Evolutionary conservation across 2,113 vertebrate species (phyloP).

Genomic region (Poeciliopsis occidentalis): DNA sequence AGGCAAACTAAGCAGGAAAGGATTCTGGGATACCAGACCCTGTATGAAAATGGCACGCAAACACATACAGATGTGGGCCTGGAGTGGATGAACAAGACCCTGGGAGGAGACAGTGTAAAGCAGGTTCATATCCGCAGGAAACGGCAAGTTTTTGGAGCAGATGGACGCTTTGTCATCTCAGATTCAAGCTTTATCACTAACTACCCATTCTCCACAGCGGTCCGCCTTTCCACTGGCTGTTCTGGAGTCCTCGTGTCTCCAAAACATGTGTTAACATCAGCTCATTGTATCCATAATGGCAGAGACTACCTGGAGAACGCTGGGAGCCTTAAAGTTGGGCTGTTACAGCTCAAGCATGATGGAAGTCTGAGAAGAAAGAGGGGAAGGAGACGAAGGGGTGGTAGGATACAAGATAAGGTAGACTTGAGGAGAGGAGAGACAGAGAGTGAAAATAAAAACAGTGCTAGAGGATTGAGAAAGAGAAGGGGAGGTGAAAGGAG

Average conservation of each 20-base stretch:
- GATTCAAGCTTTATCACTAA: constrained; percentile 85
- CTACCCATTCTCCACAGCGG: constrained; percentile 89
- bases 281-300: constrained; percentile 91
- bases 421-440: constrained; percentile 16
- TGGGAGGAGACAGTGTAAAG: not conserved
- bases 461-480: not conserved
- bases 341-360: constrained; percentile 82
- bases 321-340: constrained; percentile 84
- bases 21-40: constrained; percentile 88
- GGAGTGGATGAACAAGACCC: constrained; percentile 48
- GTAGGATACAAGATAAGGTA: constrained; percentile 14
- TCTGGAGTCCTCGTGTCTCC: constrained; percentile 89
- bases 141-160: constrained; percentile 88
- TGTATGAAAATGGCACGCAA: constrained; percentile 88
- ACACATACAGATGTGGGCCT: constrained; percentile 84
- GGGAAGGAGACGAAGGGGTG: constrained; percentile 33
- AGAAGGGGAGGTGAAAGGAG: constrained; percentile 22
- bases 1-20: constrained; percentile 83
- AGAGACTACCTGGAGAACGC: constrained; percentile 83
- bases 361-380: constrained; percentile 46
- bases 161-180: constrained; percentile 91
- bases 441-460: constrained; percentile 36
- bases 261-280: constrained; percentile 89
- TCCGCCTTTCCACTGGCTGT: constrained; percentile 91
- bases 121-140: constrained; percentile 66